phyloP scores from a whole-genome alignment of 2,888 invertebrate species.

The Acanthosepion pharaonis region DNA sequence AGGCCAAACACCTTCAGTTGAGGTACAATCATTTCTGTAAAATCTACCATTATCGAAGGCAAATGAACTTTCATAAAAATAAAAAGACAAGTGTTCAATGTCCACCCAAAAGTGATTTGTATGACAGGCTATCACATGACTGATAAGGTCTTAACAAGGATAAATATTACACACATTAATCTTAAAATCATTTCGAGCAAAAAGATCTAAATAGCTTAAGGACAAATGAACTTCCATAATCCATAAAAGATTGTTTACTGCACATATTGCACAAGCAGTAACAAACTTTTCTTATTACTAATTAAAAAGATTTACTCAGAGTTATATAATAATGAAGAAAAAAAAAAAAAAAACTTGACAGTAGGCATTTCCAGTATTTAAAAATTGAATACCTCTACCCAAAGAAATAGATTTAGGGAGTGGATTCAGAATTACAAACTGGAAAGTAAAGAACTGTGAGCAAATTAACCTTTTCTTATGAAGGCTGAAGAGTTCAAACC shows the following conservation, averaged over 20 bases:
- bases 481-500: no score
- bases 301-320: no score
- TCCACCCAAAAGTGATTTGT: not conserved
- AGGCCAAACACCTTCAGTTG: not conserved
- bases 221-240: not conserved
- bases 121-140: not conserved
- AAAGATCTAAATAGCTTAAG: not conserved
- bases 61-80: not conserved
- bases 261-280: no score
- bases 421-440: no score
- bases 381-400: no score
- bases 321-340: no score
- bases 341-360: no score
- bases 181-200: not conserved
- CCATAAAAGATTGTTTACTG: not conserved
- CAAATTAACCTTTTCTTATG: no score
- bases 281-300: no score
- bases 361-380: no score
- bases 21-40: not conserved
- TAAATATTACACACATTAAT: not conserved
- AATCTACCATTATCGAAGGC: not conserved
- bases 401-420: no score
- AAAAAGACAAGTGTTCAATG: not conserved
- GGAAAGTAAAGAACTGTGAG: no score
- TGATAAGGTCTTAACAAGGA: not conserved